Conservation (phyloP, 2,113 vertebrate species). For the Leptodactylus fuscus region DNA sequence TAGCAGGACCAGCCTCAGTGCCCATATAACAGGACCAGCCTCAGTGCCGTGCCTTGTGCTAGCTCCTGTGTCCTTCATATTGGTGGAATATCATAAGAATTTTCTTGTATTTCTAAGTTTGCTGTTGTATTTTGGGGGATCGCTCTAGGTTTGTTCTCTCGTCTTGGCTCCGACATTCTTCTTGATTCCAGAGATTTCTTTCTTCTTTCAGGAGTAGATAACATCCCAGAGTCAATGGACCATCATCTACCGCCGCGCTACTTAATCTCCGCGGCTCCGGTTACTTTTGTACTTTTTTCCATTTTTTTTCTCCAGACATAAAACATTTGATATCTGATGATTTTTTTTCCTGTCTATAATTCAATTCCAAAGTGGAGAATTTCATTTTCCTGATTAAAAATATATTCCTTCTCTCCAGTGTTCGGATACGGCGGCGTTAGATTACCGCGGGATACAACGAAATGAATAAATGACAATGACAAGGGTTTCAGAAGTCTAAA, state of each 20-base stretch:
- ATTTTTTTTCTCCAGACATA: neutral
- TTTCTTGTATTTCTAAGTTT: too few relatives aligned
- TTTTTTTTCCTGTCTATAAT: neutral
- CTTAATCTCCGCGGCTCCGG: neutral
- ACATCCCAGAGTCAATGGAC: slow-evolving; percentile 26
- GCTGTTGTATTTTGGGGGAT: too few relatives aligned
- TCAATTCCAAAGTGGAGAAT: neutral
- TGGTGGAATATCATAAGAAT: too few relatives aligned
- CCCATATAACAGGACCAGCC: too few relatives aligned
- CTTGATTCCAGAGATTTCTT: too few relatives aligned
- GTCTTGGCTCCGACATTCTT: too few relatives aligned
- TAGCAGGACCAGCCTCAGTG: too few relatives aligned
- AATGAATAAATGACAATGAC: slow-evolving; percentile 56
- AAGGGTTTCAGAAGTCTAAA: slow-evolving; percentile 20
- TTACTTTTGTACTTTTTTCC: neutral
- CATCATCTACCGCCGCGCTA: slow-evolving; percentile 17
- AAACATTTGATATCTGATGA: neutral
- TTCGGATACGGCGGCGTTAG: neutral
- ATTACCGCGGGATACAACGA: neutral
- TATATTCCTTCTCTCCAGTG: neutral
- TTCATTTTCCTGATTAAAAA: slow-evolving; percentile 13
- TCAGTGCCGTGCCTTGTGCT: too few relatives aligned
- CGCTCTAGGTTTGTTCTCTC: too few relatives aligned
- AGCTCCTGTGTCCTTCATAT: too few relatives aligned
- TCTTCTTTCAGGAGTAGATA: neutral